phyloP scores from a whole-genome alignment of 2,888 invertebrate genomes.

The Ochropleura leucogaster region DNA sequence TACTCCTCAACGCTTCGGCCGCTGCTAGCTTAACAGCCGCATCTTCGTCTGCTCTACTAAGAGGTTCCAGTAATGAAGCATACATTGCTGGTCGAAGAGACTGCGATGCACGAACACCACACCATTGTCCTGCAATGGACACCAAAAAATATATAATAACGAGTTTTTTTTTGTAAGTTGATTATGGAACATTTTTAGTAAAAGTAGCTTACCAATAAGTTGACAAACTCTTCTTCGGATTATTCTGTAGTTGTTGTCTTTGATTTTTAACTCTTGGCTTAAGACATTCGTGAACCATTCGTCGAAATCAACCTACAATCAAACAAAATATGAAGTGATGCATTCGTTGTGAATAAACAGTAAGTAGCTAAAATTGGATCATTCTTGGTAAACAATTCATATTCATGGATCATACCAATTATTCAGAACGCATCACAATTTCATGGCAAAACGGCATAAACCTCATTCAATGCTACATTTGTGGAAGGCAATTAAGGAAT shows the following conservation, averaged over 20 bases:
- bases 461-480: not conserved
- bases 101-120: conserved; percentile 95
- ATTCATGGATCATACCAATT: not conserved
- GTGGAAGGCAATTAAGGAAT: not conserved
- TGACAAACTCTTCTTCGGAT: conserved; percentile 96
- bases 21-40: conserved; percentile 97
- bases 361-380: not conserved
- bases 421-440: not conserved
- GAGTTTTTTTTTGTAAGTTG: rapidly evolving
- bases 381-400: not conserved
- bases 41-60: conserved; percentile 93
- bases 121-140: conserved; percentile 91
- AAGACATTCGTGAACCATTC: conserved; percentile 96
- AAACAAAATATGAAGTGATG: conserved; percentile 3
- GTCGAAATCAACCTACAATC: conserved; percentile 96
- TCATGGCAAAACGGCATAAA: not conserved
- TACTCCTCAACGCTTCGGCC: conserved; percentile 95
- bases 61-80: conserved; percentile 93
- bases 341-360: not conserved
- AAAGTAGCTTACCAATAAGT: conserved; percentile 92
- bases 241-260: conserved; percentile 95
- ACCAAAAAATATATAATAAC: not conserved
- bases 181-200: not conserved
- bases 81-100: conserved; percentile 95
- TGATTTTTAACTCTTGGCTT: conserved; percentile 95